A percentile compares a stretch with the other conserved stretches of the same genome.
These are phyloP conservation scores for Coleophora flavipennella DNA, from an alignment of 2,888 invertebrate genomes.

Conservation along the genomic window DNA sequence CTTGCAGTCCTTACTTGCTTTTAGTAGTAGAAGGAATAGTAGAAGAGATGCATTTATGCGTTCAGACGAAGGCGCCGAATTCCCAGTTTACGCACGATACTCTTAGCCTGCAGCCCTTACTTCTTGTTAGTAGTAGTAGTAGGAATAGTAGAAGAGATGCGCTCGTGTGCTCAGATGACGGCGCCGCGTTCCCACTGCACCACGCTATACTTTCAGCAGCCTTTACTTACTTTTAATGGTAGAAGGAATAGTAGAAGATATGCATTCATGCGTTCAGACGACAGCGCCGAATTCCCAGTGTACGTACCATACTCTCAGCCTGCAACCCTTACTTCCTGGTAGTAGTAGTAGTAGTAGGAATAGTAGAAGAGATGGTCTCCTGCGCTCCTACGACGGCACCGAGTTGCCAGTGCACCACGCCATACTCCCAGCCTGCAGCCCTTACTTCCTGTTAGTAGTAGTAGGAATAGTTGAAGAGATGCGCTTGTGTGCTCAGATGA, in stretches of 20 bases:
- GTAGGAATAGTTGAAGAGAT: no score
- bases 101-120: constrained; percentile 92
- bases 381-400: no score
- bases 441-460: constrained; percentile 84
- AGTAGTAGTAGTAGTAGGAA: constrained; percentile 16
- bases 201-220: not conserved
- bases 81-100: constrained; percentile 90
- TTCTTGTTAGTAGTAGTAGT: constrained; percentile 77
- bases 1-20: not conserved
- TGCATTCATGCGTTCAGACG: constrained; percentile 85
- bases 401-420: no score
- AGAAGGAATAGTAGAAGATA: no score
- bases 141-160: no score
- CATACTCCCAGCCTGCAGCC: constrained; percentile 89
- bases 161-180: no score
- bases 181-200: no score
- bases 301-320: constrained; percentile 90
- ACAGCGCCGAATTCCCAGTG: constrained; percentile 85
- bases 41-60: constrained; percentile 86
- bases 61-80: constrained; percentile 84
- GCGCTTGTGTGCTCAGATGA: no score
- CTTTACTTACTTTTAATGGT: not conserved
- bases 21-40: no score
- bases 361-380: no score
- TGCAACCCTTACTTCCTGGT: constrained; percentile 94